Percentiles rank a stretch among this genome's conserved stretches.
Conservation (phyloP, 1,140 invertebrate genomes). For the Zaprionus tsacasi region DNA sequence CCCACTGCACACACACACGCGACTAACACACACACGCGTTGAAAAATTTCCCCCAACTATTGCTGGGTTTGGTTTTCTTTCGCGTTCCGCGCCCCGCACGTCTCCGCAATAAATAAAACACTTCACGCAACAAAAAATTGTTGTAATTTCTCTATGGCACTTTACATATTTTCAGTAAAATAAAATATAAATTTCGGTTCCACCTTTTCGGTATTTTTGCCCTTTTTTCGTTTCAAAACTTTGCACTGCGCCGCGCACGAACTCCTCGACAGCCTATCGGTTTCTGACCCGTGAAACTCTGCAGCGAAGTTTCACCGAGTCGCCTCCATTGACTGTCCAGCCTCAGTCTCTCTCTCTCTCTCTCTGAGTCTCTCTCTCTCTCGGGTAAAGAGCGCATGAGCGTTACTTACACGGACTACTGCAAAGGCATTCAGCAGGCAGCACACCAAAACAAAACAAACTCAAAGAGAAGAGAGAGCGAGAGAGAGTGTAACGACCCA, state of each 20-base stretch:
- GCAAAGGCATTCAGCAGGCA: slow-evolving; percentile 23
- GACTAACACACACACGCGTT: slow-evolving; percentile 33
- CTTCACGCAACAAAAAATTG: slow-evolving; percentile 3
- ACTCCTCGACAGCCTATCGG: slow-evolving; percentile 71
- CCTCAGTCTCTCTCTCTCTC: slow-evolving; percentile 18
- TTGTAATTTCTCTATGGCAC: slow-evolving; percentile 46
- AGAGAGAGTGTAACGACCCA: slow-evolving; percentile 32
- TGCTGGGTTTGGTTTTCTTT: slow-evolving; percentile 29
- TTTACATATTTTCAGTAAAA: slow-evolving; percentile 44
- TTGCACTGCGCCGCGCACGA: slow-evolving; percentile 50
- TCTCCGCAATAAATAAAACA: not conserved
- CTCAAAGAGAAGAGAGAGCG: slow-evolving; percentile 27
- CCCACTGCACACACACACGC: slow-evolving; percentile 26
- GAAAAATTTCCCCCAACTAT: slow-evolving; percentile 58
- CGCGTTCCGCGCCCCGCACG: not conserved
- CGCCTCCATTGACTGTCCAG: slow-evolving; percentile 44
- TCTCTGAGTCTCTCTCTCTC: slow-evolving; percentile 10
- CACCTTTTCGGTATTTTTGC: slow-evolving; percentile 10
- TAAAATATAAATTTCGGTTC: slow-evolving; percentile 12
- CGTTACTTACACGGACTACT: slow-evolving; percentile 49
- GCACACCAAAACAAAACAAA: slow-evolving; percentile 68
- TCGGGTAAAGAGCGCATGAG: slow-evolving; percentile 52
- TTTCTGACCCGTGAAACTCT: slow-evolving; percentile 69
- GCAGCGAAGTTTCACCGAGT: slow-evolving; percentile 69
- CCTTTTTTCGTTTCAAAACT: slow-evolving; percentile 7